These are phyloP conservation scores for Taeniopygia guttata DNA, from an alignment of 2,797 vertebrate genomes.

Conservation along the genomic window DNA sequence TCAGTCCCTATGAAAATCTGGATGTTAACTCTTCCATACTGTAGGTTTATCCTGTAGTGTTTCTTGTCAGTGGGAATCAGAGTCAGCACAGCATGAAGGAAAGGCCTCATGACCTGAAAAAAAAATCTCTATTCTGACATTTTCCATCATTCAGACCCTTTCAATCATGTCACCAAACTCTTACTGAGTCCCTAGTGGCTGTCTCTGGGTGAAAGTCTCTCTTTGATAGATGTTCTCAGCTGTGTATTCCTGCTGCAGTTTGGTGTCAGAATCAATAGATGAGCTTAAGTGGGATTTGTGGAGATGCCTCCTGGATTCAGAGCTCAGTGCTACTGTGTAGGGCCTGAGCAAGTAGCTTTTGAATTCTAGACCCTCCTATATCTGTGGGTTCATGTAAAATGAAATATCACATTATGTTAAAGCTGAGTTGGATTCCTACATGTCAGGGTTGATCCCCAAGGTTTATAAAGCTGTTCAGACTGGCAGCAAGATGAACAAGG, in stretches of 20 bases:
- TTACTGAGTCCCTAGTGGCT: background rate
- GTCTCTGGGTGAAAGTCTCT: background rate
- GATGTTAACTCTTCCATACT: background rate
- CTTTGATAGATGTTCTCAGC: slow-evolving; percentile 15
- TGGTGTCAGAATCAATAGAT: background rate
- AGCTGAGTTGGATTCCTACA: background rate
- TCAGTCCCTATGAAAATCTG: background rate
- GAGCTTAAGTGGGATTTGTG: slow-evolving; percentile 14
- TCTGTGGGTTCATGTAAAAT: background rate
- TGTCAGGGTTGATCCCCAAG: background rate
- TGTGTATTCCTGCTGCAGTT: background rate
- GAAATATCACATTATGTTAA: background rate
- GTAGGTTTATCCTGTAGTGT: background rate
- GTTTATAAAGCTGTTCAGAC: slow-evolving; percentile 5
- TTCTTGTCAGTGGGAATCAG: background rate
- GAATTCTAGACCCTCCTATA: background rate
- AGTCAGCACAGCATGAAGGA: background rate
- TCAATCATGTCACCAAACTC: background rate
- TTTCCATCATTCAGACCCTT: background rate
- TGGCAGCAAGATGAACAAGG: slow-evolving; percentile 37
- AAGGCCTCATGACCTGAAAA: background rate
- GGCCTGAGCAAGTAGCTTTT: background rate
- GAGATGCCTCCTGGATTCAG: background rate
- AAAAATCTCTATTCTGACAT: background rate
- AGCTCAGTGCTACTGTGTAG: background rate